phyloP scores from a whole-genome alignment of 2,888 invertebrate species.

The Caenorhabditis angaria region DNA sequence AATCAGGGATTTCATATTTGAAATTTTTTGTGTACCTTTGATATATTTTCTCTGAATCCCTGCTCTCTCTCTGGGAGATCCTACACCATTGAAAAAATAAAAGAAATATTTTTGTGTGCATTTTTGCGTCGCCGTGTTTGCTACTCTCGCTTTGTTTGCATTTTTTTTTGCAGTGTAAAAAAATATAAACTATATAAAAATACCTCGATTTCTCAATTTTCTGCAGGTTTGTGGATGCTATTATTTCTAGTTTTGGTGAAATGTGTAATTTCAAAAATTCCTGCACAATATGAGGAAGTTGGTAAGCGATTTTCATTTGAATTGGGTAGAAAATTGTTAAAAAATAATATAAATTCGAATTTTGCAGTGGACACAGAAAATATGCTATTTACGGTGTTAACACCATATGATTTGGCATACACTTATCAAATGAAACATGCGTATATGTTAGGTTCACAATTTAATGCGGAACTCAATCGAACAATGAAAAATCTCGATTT shows the following conservation, averaged over 20 bases:
- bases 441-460: slow-evolving; percentile 49
- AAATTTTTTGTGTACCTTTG: too few relatives aligned
- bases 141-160: slow-evolving; percentile 5
- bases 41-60: not conserved
- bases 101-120: slow-evolving; percentile 13
- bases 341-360: slow-evolving; percentile 1
- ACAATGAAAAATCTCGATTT: slow-evolving; percentile 30
- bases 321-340: slow-evolving; percentile 4
- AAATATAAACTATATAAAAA: slow-evolving; percentile 1
- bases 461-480: slow-evolving; percentile 26
- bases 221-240: not conserved
- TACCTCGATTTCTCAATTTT: not conserved
- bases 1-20: too few relatives aligned
- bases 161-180: not conserved
- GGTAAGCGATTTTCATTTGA: slow-evolving; percentile 14
- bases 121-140: slow-evolving; percentile 29
- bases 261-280: slow-evolving; percentile 13
- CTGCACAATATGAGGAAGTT: slow-evolving; percentile 38
- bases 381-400: slow-evolving; percentile 46
- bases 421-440: slow-evolving; percentile 58
- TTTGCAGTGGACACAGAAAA: slow-evolving; percentile 35
- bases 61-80: not conserved
- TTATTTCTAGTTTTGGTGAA: not conserved
- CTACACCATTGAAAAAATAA: not conserved
- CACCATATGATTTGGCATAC: slow-evolving; percentile 48